These are phyloP conservation scores for Proterorhinus semilunaris DNA, from an alignment of 2,113 vertebrate species.

Conservation along the genomic window DNA sequence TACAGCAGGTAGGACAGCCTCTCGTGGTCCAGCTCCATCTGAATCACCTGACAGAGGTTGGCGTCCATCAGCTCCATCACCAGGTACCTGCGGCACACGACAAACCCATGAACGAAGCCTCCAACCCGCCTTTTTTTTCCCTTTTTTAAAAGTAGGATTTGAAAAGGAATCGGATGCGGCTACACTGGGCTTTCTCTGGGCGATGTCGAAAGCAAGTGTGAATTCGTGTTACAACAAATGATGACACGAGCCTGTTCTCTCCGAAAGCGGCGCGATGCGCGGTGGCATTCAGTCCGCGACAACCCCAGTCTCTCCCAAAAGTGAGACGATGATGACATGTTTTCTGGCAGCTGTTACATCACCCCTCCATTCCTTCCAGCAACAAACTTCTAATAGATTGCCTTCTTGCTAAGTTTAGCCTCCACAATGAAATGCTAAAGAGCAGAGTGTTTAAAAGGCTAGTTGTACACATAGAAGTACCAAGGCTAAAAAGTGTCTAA, in stretches of 20 bases:
- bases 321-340: constrained; percentile 11
- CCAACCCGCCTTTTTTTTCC: too few species aligned
- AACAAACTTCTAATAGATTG: constrained; percentile 12
- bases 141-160: not conserved
- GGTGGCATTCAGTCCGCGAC: constrained; percentile 42
- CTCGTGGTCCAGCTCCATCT: constrained; percentile 98
- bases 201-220: not conserved
- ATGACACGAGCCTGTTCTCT: not conserved
- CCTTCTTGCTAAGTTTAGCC: constrained; percentile 2
- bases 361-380: constrained; percentile 19
- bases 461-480: too few species aligned
- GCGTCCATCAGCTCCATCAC: constrained; percentile 90
- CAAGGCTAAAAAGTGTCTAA: too few species aligned
- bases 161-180: too few species aligned
- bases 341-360: constrained; percentile 55
- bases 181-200: too few species aligned
- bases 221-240: not conserved
- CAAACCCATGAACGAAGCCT: not conserved
- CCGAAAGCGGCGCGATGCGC: not conserved
- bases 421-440: not conserved
- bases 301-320: constrained; percentile 15
- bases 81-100: constrained; percentile 48
- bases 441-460: too few species aligned
- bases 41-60: constrained; percentile 97
- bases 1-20: constrained; percentile 96